A percentile compares a stretch with the other conserved stretches of the same genome.
These are phyloP conservation scores for Mesocentrotus franciscanus DNA, from an alignment of 53 echinoderm and acorn worm genomes.

Conservation along the genomic window DNA sequence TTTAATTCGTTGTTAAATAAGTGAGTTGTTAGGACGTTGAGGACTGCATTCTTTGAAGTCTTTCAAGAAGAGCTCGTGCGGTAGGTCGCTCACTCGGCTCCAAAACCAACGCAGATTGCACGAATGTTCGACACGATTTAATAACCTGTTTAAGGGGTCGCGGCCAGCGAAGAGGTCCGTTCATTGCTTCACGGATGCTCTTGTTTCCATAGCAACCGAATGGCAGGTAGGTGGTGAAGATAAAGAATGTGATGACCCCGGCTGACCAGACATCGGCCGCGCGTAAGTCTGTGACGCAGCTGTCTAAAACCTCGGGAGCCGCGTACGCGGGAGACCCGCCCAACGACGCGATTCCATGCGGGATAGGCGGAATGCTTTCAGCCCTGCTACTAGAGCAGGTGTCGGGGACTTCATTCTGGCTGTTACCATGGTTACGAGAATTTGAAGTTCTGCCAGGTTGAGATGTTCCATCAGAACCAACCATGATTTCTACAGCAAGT, in stretches of 20 bases:
- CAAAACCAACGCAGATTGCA: constrained; percentile 61
- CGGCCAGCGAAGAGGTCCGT: constrained; percentile 80
- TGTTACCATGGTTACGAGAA: neutral
- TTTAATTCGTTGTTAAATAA: neutral
- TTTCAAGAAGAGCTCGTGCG: neutral
- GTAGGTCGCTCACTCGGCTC: constrained; percentile 69
- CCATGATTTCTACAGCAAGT: constrained; percentile 66
- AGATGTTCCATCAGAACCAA: neutral
- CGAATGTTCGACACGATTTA: constrained; percentile 66
- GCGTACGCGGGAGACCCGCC: constrained; percentile 80
- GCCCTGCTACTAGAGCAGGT: too few relatives aligned
- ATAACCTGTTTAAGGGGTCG: constrained; percentile 75
- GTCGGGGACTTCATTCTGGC: neutral
- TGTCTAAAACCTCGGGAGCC: constrained; percentile 81
- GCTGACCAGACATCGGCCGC: constrained; percentile 87
- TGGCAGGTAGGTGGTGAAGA: constrained; percentile 81
- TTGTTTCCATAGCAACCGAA: constrained; percentile 77
- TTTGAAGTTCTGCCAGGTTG: neutral
- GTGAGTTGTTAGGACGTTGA: neutral
- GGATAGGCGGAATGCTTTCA: neutral
- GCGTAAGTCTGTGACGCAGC: constrained; percentile 52
- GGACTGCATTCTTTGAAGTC: neutral
- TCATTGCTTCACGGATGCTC: constrained; percentile 71
- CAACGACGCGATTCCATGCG: constrained; percentile 23
- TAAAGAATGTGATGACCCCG: constrained; percentile 85